Evolutionary conservation across 2,797 vertebrate genomes (phyloP).

Genomic region (Gymnopithys bicolor): DNA sequence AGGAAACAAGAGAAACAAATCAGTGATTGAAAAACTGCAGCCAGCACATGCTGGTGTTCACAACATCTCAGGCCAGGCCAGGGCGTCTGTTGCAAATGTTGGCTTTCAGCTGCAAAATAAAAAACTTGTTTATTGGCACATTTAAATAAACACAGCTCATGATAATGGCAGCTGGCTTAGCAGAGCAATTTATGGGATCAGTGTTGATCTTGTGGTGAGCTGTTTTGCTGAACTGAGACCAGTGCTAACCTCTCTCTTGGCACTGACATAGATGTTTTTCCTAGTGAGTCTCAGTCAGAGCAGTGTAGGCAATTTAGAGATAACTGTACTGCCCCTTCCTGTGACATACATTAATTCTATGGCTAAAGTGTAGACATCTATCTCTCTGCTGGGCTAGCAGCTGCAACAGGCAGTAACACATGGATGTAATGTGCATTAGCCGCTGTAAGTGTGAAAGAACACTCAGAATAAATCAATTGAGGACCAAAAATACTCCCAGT

Average conservation of each 20-base stretch:
- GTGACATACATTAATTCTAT: not conserved
- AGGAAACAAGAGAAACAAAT: not conserved
- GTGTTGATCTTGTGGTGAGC: not conserved
- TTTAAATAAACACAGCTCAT: not conserved
- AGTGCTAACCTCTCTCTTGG: not conserved
- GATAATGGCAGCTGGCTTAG: not conserved
- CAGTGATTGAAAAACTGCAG: not conserved
- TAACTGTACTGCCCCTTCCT: not conserved
- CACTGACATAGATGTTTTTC: not conserved
- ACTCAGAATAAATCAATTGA: not conserved
- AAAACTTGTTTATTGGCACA: not conserved
- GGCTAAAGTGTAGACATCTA: not conserved
- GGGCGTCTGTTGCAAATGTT: not conserved
- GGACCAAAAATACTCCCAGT: not conserved
- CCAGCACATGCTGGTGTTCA: not conserved
- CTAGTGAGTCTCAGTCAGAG: not conserved
- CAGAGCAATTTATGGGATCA: not conserved
- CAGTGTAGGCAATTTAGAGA: not conserved
- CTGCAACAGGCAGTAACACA: not conserved
- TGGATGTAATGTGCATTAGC: not conserved
- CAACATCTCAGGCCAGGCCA: not conserved
- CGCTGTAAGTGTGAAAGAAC: rapidly evolving
- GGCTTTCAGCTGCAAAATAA: not conserved
- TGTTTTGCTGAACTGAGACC: not conserved
- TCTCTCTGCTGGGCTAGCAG: not conserved